Conservation (phyloP, 1,140 invertebrate genomes). For the Coenobita brevimanus region DNA sequence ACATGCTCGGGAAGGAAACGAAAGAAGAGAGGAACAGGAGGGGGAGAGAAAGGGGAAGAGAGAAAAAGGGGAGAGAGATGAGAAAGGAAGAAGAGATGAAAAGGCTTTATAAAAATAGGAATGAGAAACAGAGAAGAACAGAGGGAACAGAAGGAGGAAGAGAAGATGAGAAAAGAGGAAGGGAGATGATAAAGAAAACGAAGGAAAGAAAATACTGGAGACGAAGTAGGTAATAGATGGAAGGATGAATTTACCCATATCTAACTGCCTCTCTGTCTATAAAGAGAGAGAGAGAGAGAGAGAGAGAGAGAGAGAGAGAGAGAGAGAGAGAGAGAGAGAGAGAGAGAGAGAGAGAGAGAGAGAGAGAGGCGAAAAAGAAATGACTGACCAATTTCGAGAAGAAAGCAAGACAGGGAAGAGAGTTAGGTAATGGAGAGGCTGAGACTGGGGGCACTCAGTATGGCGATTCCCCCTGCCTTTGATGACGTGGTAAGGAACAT, state of each 20-base stretch:
- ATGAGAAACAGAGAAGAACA: too few relatives aligned
- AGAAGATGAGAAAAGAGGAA: too few relatives aligned
- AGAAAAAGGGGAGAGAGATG: background rate
- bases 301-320: background rate
- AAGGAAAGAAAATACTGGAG: background rate
- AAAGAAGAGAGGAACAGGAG: background rate
- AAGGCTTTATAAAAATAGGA: too few relatives aligned
- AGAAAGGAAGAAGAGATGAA: too few relatives aligned
- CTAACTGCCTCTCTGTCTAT: too few relatives aligned
- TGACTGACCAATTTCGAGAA: background rate
- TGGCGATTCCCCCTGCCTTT: too few relatives aligned
- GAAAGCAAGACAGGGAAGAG: constrained; percentile 17
- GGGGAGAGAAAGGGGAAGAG: background rate
- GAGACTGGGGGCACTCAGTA: too few relatives aligned
- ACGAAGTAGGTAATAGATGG: background rate
- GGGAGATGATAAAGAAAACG: background rate
- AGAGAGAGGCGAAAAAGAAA: background rate
- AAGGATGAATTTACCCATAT: too few relatives aligned
- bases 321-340: background rate
- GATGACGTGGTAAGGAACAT: too few relatives aligned
- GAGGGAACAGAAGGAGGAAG: too few relatives aligned
- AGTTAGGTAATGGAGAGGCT: background rate
- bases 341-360: background rate
- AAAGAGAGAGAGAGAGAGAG: too few relatives aligned
- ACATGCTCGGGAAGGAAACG: too few relatives aligned